Evolutionary conservation across 2,888 invertebrate species (phyloP).

Genomic region (Mythimna loreyi): DNA sequence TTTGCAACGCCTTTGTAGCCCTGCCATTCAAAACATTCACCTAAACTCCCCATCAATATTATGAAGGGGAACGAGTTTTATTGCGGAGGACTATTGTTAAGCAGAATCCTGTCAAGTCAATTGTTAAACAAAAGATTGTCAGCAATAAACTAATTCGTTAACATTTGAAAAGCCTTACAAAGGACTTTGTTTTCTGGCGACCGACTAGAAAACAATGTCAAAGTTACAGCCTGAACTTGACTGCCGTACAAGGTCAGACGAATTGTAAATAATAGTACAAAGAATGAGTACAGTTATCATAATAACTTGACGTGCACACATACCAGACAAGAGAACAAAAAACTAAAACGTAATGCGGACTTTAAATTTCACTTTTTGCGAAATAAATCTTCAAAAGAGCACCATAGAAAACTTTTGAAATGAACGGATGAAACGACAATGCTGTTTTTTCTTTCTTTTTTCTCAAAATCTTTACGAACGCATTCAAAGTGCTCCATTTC

Average conservation of each 20-base stretch:
- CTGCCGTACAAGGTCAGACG: constrained; percentile 78
- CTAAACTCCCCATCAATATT: constrained; percentile 59
- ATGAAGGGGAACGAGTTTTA: constrained; percentile 56
- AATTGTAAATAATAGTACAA: constrained; percentile 73
- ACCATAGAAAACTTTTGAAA: constrained; percentile 49
- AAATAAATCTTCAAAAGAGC: constrained; percentile 50
- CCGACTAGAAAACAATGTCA: constrained; percentile 77
- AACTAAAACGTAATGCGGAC: constrained; percentile 59
- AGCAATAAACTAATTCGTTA: constrained; percentile 68
- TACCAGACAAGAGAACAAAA: constrained; percentile 32
- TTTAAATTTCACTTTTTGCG: constrained; percentile 64
- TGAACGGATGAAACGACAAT: constrained; percentile 62
- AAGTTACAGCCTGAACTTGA: constrained; percentile 78
- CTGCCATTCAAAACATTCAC: constrained; percentile 89
- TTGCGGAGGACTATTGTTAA: constrained; percentile 63
- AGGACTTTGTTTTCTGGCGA: constrained; percentile 68
- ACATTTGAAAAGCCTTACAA: constrained; percentile 67
- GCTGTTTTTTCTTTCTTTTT: constrained; percentile 68
- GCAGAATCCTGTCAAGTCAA: constrained; percentile 57
- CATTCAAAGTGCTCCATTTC: constrained; percentile 75
- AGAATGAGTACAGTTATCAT: constrained; percentile 63
- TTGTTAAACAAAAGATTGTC: constrained; percentile 68
- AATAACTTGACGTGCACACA: constrained; percentile 60
- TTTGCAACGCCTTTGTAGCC: constrained; percentile 98
- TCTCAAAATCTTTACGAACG: constrained; percentile 61